These are phyloP conservation scores for Apamea sordens DNA, from an alignment of 2,888 invertebrate genomes.

Conservation along the genomic window DNA sequence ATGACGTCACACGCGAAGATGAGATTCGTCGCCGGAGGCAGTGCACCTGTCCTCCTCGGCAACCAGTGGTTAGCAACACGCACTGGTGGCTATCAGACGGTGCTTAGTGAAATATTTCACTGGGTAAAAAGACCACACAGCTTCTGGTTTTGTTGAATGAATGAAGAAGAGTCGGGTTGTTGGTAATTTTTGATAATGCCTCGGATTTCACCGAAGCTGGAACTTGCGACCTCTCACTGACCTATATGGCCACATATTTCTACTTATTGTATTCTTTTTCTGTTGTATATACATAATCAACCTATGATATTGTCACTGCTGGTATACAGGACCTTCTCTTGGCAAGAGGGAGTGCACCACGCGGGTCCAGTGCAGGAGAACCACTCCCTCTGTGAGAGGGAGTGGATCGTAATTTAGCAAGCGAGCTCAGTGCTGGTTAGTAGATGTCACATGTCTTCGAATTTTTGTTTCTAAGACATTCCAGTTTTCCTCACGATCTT, in stretches of 20 bases:
- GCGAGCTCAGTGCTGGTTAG: not conserved
- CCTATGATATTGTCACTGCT: not conserved
- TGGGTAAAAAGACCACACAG: constrained; percentile 44
- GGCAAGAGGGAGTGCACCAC: not conserved
- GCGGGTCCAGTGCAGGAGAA: not conserved
- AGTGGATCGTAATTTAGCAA: too few species aligned
- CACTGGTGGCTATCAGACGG: constrained; percentile 18
- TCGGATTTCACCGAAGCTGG: not conserved
- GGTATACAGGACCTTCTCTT: not conserved
- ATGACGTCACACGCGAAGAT: constrained; percentile 17
- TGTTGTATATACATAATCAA: too few species aligned
- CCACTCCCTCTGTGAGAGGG: too few species aligned
- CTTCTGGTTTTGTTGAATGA: constrained; percentile 6
- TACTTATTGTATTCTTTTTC: not conserved
- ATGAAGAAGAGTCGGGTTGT: not conserved
- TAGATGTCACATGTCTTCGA: not conserved
- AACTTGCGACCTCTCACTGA: too few species aligned
- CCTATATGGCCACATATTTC: not conserved
- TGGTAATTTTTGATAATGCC: not conserved
- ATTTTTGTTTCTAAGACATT: not conserved
- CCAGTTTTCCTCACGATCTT: not conserved
- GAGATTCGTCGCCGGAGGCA: constrained; percentile 42
- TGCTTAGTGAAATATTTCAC: constrained; percentile 21
- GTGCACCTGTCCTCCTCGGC: constrained; percentile 47
- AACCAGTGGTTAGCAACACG: constrained; percentile 53